A percentile compares a stretch with the other conserved stretches of the same genome.
Evolutionary conservation across 2,888 invertebrate species (phyloP).

Genomic region (Chydorus sphaericus): DNA sequence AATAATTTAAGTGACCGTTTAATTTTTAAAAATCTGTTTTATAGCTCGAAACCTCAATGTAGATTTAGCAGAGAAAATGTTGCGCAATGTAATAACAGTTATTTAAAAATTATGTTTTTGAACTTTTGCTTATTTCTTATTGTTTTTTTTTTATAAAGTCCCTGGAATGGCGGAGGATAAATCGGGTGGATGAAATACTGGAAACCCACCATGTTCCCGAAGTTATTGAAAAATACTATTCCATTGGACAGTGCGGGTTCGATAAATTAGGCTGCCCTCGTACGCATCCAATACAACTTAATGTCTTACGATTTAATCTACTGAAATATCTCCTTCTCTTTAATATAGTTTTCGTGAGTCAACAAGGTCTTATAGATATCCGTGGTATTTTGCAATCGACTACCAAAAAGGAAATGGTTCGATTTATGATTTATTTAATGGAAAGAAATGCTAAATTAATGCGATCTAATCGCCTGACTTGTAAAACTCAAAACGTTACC

Average conservation of each 20-base stretch:
- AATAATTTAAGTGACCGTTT: no score
- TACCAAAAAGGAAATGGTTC: conserved; percentile 54
- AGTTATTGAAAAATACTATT: conserved; percentile 51
- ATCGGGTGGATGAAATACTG: conserved; percentile 45
- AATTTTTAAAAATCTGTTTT: no score
- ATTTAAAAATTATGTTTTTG: not conserved
- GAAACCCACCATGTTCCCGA: conserved; percentile 27
- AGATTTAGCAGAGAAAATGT: conserved; percentile 80
- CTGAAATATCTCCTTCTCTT: no score
- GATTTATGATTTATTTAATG: conserved; percentile 34
- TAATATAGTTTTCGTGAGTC: conserved; percentile 52
- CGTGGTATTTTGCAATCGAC: conserved; percentile 63
- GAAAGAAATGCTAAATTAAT: conserved; percentile 20
- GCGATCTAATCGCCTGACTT: conserved; percentile 22
- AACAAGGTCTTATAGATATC: conserved; percentile 65
- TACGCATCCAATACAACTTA: no score
- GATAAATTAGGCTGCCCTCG: conserved; percentile 72
- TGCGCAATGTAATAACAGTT: conserved; percentile 67
- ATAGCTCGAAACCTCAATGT: conserved; percentile 74
- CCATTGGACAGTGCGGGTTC: conserved; percentile 61
- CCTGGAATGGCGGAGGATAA: conserved; percentile 53
- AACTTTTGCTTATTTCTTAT: not conserved
- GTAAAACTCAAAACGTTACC: conserved; percentile 24
- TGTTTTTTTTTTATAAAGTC: no score
- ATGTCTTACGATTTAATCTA: no score